Evolutionary conservation across 2,797 vertebrate species (phyloP).

Genomic region (Trematomus bernacchii): DNA sequence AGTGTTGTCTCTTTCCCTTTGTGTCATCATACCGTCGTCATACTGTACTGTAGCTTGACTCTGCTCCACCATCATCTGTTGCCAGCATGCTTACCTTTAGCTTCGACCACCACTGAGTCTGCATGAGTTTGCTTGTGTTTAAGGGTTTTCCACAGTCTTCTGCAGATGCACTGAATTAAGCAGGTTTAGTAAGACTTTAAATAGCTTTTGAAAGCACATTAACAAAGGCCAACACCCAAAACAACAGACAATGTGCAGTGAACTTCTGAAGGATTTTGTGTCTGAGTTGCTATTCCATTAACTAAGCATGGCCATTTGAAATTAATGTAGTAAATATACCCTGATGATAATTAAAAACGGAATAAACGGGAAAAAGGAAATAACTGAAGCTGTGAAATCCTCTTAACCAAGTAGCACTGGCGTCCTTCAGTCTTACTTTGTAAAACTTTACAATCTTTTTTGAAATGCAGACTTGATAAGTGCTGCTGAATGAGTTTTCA

Average conservation of each 20-base stretch:
- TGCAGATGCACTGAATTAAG: constrained; percentile 8
- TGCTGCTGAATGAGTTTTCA: constrained; percentile 55
- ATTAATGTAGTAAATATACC: constrained; percentile 1
- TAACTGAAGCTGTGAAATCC: constrained; percentile 19
- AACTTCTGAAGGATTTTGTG: neutral
- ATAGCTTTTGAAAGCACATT: constrained; percentile 4
- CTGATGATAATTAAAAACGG: constrained; percentile 22
- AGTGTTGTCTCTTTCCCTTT: constrained; percentile 49
- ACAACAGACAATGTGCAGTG: constrained; percentile 17
- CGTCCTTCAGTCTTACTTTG: constrained; percentile 69
- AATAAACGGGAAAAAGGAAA: constrained; percentile 22
- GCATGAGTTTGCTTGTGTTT: constrained; percentile 55
- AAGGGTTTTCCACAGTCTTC: constrained; percentile 1
- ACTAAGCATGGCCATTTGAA: constrained; percentile 1
- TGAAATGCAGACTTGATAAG: constrained; percentile 67
- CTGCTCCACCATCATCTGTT: constrained; percentile 56
- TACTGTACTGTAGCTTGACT: constrained; percentile 48
- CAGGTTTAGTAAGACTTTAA: constrained; percentile 5
- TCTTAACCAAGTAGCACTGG: constrained; percentile 34
- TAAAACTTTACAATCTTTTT: constrained; percentile 67
- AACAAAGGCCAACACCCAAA: constrained; percentile 18
- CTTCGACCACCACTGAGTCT: constrained; percentile 72
- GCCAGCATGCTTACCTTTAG: constrained; percentile 88
- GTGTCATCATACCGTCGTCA: constrained; percentile 47
- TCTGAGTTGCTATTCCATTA: constrained; percentile 1